Conservation (phyloP, 2,888 invertebrate genomes). For the Therioaphis trifolii region DNA sequence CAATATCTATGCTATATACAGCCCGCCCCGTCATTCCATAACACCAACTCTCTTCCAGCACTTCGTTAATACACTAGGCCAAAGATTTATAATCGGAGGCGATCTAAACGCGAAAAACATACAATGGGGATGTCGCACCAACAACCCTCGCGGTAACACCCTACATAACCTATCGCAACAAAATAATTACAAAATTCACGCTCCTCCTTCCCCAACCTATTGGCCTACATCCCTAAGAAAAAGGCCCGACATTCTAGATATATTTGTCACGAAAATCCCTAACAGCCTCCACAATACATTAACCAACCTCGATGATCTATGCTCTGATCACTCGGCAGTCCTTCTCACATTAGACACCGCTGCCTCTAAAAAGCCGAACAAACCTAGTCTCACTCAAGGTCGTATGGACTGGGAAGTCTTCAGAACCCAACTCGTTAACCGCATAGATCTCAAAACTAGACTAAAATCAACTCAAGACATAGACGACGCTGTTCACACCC, state of each 20-base stretch:
- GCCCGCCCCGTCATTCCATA: not conserved
- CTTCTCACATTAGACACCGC: constrained; percentile 17
- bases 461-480: not conserved
- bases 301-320: constrained; percentile 25
- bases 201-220: constrained; percentile 9
- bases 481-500: not conserved
- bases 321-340: constrained; percentile 24
- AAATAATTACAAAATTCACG: constrained; percentile 1
- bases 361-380: not conserved
- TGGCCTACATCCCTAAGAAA: not conserved
- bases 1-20: not conserved
- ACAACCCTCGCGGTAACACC: constrained; percentile 21
- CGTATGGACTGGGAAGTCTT: constrained; percentile 9
- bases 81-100: constrained; percentile 4
- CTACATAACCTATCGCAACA: not conserved
- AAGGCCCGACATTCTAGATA: constrained; percentile 17
- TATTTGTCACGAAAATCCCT: constrained; percentile 9
- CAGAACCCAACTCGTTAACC: not conserved
- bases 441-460: not conserved
- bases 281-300: constrained; percentile 3
- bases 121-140: constrained; percentile 6
- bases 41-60: not conserved
- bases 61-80: constrained; percentile 4
- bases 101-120: constrained; percentile 18
- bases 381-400: not conserved